Conservation (phyloP, 2,888 invertebrate species). For the Drosophila kambysellisi region DNA sequence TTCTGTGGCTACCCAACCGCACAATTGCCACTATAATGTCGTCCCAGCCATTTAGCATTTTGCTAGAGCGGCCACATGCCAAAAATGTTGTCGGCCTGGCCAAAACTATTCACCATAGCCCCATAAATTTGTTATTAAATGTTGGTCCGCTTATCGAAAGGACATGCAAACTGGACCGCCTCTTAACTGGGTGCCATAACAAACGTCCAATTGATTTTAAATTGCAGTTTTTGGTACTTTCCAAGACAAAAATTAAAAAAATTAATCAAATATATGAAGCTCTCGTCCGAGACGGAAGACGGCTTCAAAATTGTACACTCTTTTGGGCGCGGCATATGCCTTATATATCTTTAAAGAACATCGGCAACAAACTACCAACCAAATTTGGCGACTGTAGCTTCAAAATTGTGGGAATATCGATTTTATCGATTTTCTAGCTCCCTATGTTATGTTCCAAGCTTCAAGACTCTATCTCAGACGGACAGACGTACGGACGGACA, state of each 20-base stretch:
- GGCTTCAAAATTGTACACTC: background rate
- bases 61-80: conserved; percentile 51
- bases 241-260: background rate
- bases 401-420: too few species aligned
- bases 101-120: conserved; percentile 68
- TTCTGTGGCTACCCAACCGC: conserved; percentile 71
- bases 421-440: too few species aligned
- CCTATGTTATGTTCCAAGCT: too few species aligned
- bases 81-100: conserved; percentile 56
- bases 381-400: too few species aligned
- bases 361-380: too few species aligned
- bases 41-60: conserved; percentile 65
- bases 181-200: conserved; percentile 31
- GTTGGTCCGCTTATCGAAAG: conserved; percentile 62
- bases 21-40: conserved; percentile 75
- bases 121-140: conserved; percentile 72
- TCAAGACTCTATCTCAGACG: too few species aligned
- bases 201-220: conserved; percentile 78
- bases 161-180: conserved; percentile 56
- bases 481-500: too few species aligned
- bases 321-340: background rate
- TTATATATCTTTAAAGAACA: too few species aligned
- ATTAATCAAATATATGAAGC: background rate
- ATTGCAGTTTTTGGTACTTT: conserved; percentile 53
- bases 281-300: background rate